Base-by-base conservation (phyloP, 2,888 invertebrate species). In the Hemithea aestivaria region DNA sequence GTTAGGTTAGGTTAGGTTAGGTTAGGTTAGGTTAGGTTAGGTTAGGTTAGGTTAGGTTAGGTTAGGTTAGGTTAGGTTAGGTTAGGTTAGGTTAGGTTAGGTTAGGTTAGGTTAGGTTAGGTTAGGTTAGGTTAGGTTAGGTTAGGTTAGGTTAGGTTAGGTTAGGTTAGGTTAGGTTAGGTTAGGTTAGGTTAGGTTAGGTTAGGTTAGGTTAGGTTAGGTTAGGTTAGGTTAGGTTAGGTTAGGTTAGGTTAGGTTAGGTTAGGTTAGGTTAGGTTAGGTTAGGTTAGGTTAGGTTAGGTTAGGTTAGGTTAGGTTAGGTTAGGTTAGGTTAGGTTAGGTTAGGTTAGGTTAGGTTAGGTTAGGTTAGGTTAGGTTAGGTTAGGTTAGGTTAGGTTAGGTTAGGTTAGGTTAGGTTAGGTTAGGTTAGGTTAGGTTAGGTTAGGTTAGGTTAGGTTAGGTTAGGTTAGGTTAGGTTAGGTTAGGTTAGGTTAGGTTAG, bases 221-320 rank as follows among this genome's bases (percentile, higher is more conserved):
- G 46, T 38, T 42, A 39, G 41, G 45, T 40, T 42, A 42, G 42
- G 42, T 42, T 42, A 42, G 42, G 42, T 42, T 42, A 36, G 42
- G 42, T 42, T 42, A 42, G 36, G 42, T 42, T 42, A 42, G 42
- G 42, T 42, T 42, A 42, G 36, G 42, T 40, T 40, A 37, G 42
- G 36, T 42, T 34, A 36, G 36, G 42, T 42, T 42, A 37, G 42
- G 42, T 42, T 42, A 37, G 36, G 36, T 42, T 34, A 42, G 44
- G 44, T 44, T 44, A 44, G 44, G 39, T 44, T 40, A 36, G 44
- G 39, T 44, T 40, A 36, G 44, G 39, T 44, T 40, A 40, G 44
- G 44, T 39, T 44, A 44, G 44, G 44, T 44, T 44, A 44, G 44
- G 45, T 42, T 45, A 45, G 48, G 48, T 48, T 48, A 45, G 48